A percentile compares a stretch with the other conserved stretches of the same genome.
Conservation (phyloP, 2,797 vertebrate species). For the Etheostoma perlongum region DNA sequence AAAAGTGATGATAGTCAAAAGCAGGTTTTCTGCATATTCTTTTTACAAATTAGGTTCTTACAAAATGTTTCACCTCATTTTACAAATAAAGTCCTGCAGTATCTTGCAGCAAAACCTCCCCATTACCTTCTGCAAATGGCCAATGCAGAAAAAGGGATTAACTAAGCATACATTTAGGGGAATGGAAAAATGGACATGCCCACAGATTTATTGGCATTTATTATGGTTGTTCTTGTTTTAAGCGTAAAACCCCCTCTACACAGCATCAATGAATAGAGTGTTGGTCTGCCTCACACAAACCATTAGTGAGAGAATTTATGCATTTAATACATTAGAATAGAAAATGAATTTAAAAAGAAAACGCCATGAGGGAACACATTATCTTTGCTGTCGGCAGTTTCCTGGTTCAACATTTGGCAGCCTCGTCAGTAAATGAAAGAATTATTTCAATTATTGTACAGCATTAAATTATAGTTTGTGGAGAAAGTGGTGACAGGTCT, state of each 20-base stretch:
- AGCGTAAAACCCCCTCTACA: slow-evolving; percentile 75
- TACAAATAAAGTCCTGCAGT: slow-evolving; percentile 31
- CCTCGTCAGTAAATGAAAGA: slow-evolving; percentile 82
- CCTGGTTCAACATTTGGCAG: slow-evolving; percentile 85
- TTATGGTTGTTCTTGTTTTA: slow-evolving; percentile 81
- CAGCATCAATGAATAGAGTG: slow-evolving; percentile 74
- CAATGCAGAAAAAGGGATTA: slow-evolving; percentile 71
- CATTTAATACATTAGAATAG: slow-evolving; percentile 84
- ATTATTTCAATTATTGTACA: slow-evolving; percentile 82
- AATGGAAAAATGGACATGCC: slow-evolving; percentile 72
- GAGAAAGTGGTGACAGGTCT: slow-evolving; percentile 82
- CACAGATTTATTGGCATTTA: slow-evolving; percentile 79
- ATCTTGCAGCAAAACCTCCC: slow-evolving; percentile 49
- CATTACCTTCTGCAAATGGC: slow-evolving; percentile 72
- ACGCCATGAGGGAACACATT: slow-evolving; percentile 76
- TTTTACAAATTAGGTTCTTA: slow-evolving; percentile 66
- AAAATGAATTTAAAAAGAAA: slow-evolving; percentile 82
- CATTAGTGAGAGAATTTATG: slow-evolving; percentile 84
- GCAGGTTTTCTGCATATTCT: slow-evolving; percentile 30
- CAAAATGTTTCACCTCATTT: slow-evolving; percentile 38
- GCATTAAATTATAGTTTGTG: slow-evolving; percentile 80
- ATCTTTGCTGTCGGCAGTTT: slow-evolving; percentile 82
- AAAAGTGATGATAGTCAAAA: slow-evolving; percentile 24
- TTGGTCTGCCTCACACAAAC: slow-evolving; percentile 76
- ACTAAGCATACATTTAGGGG: slow-evolving; percentile 74